These are phyloP conservation scores for Lasius platythorax DNA, from an alignment of 2,888 invertebrate species.

Conservation along the genomic window DNA sequence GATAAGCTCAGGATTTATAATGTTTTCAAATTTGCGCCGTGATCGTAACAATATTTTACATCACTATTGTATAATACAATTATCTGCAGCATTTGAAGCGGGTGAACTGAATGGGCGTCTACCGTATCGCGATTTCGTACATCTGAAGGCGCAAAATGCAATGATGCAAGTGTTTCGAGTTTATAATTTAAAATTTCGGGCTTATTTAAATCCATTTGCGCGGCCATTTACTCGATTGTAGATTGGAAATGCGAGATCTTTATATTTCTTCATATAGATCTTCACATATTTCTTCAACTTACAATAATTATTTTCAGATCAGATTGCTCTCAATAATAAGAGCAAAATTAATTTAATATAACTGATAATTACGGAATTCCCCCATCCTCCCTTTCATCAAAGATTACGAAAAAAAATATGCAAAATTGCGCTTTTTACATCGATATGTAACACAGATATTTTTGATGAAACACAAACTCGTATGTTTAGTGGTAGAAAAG, in stretches of 20 bases:
- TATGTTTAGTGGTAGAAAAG: neutral
- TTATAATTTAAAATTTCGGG: conserved; percentile 2
- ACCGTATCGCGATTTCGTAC: neutral
- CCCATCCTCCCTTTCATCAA: neutral
- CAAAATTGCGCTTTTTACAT: neutral
- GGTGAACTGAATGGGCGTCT: neutral
- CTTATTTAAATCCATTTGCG: neutral
- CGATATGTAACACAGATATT: neutral
- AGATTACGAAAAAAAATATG: neutral
- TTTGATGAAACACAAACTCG: neutral
- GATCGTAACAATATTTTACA: neutral
- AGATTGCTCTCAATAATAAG: conserved; percentile 23
- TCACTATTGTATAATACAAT: neutral
- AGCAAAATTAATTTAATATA: conserved; percentile 31
- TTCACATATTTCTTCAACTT: neutral
- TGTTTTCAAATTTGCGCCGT: neutral
- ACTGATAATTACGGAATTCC: neutral
- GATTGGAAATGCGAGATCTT: conserved; percentile 11
- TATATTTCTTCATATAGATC: too few species aligned
- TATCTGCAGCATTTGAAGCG: conserved; percentile 1
- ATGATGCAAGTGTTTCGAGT: neutral
- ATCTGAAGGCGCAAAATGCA: neutral
- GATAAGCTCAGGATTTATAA: neutral
- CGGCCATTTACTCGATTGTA: neutral
- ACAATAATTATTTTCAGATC: neutral